Percentiles rank a stretch among this genome's conserved stretches.
phyloP scores from a whole-genome alignment of 2,888 invertebrate species.

The Lydus trimaculatus region DNA sequence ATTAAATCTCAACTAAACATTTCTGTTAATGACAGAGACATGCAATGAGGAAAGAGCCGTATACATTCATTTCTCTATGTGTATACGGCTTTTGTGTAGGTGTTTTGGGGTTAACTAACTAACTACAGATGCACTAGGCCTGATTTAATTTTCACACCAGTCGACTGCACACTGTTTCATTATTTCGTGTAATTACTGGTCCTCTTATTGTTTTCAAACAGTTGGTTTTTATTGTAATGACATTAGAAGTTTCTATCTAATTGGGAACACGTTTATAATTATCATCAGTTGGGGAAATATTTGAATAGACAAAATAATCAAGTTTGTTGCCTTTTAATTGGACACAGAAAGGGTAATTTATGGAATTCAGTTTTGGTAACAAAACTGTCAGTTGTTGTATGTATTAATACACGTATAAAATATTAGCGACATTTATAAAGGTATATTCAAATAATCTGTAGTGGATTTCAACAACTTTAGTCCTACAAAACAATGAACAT shows the following conservation, averaged over 20 bases:
- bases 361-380: too few species aligned
- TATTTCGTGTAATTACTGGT: conserved; percentile 31
- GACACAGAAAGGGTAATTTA: background rate
- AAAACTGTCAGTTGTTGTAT: too few species aligned
- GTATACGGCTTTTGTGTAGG: conserved; percentile 9
- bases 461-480: background rate
- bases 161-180: conserved; percentile 40
- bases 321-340: background rate
- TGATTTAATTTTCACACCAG: conserved; percentile 42
- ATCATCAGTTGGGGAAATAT: background rate
- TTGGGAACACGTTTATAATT: conserved; percentile 8
- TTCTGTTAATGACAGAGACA: conserved; percentile 41
- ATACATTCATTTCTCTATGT: background rate
- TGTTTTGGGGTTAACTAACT: background rate
- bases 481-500: too few species aligned
- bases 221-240: background rate
- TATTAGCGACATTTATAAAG: too few species aligned
- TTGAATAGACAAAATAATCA: background rate
- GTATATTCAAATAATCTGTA: background rate
- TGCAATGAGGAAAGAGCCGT: background rate
- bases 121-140: conserved; percentile 11
- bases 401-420: too few species aligned
- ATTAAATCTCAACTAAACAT: conserved; percentile 40
- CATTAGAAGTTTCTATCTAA: background rate
- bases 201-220: conserved; percentile 14